These are phyloP conservation scores for Venusia cambrica DNA, from an alignment of 2,888 invertebrate genomes.

Conservation along the genomic window DNA sequence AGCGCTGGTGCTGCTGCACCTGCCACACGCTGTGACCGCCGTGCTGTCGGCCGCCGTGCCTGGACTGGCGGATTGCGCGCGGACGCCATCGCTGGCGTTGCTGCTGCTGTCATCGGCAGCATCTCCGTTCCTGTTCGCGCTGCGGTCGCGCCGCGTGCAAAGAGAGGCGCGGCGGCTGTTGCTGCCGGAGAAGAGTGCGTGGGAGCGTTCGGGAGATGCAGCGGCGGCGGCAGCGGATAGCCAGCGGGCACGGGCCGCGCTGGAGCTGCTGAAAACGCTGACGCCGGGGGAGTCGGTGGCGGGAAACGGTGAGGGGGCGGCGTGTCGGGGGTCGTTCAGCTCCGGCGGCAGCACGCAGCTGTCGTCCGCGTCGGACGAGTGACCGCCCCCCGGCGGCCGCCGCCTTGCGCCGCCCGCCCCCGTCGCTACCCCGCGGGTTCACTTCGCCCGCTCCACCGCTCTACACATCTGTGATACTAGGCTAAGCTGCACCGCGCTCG, in stretches of 20 bases:
- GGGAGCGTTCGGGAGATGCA: constrained; percentile 77
- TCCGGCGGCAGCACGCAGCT: constrained; percentile 83
- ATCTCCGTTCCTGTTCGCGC: constrained; percentile 89
- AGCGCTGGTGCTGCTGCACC: constrained; percentile 87
- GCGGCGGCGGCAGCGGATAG: constrained; percentile 80
- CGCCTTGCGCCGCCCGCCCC: constrained; percentile 33
- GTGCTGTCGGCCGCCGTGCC: constrained; percentile 68
- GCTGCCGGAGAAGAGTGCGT: constrained; percentile 71
- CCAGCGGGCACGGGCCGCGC: constrained; percentile 67
- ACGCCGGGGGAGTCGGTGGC: constrained; percentile 58
- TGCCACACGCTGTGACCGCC: constrained; percentile 81
- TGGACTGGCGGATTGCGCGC: constrained; percentile 70
- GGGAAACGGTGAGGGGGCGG: constrained; percentile 75
- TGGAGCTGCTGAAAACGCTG: constrained; percentile 66
- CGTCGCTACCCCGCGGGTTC: constrained; percentile 59
- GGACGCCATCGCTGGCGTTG: constrained; percentile 76
- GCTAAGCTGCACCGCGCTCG: constrained; percentile 71
- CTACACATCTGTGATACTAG: constrained; percentile 81
- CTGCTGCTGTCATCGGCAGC: constrained; percentile 83
- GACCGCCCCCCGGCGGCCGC: constrained; percentile 57
- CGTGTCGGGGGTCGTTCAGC: constrained; percentile 83
- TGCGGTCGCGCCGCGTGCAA: constrained; percentile 85
- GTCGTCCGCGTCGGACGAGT: constrained; percentile 82
- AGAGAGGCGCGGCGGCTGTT: constrained; percentile 66
- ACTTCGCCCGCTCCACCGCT: constrained; percentile 74